Evolutionary conservation across 1,140 invertebrate genomes (phyloP), one percentile per base, ranked within the genome.

Genomic region (Rhynchophorus ferrugineus): DNA sequence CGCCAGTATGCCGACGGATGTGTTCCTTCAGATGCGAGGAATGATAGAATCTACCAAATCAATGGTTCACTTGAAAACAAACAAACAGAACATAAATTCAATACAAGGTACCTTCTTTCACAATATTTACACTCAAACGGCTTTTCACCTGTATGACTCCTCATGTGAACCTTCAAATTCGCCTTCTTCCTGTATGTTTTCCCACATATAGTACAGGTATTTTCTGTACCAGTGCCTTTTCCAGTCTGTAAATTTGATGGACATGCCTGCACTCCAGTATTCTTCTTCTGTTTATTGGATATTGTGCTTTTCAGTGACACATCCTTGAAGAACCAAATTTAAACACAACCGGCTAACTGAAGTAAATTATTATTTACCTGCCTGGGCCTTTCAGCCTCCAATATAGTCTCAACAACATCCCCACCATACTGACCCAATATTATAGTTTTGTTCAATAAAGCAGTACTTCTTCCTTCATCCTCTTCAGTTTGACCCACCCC

Each of bases 1-100:
- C 75, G 0, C 78, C 78, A 0, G 76, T 79, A 58, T 81, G 78
- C 59, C 83, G 73, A 59, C 81, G 78, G 63, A 78, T 75, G 62
- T 69, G 67, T 51, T 66, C 65, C 9, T 60, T 57, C 19, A 69
- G 47, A 58, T 67, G 65, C 2, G 65, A 67, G 5, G 63, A 65
- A 54, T 68, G 65, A 44, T 65, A 60, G 52, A 68, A 68, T 33
- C 58, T 59, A 29, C 3, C 41, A 46, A 33, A 39, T 42, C 3
- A 14, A 35, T n/a, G 17, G 13, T 35, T 33, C 13, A 43, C 17
- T 18, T 3, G 14, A 9, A 11, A 18, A 8, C 8, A 47, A 39
- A 11, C 7, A 47, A 47, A 50, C 19, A n/a, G n/a, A n/a, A 3
- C 44, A 50, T 18, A 18, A 11, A 24, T 18, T 13, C 34, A 13